phyloP scores from a whole-genome alignment of 2,797 vertebrate species.

The Morelia viridis region DNA sequence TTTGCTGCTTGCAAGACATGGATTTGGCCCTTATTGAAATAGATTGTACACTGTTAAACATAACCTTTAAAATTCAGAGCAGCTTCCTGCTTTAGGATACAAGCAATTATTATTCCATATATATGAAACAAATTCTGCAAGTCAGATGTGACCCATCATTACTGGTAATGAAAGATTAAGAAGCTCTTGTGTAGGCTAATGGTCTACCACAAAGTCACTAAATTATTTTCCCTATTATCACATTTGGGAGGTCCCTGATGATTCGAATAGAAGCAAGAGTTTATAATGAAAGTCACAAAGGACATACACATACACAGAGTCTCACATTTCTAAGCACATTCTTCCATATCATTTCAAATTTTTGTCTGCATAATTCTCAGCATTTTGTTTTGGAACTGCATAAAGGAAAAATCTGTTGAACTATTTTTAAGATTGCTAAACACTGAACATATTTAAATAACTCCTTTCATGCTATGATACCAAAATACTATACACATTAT shows the following conservation, averaged over 20 bases:
- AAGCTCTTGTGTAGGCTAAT: conserved; percentile 6
- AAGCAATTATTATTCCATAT: conserved; percentile 37
- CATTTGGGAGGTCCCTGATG: conserved; percentile 26
- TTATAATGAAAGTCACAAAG: conserved; percentile 2
- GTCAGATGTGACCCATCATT: conserved; percentile 6
- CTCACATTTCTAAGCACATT: neutral
- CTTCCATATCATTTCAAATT: neutral
- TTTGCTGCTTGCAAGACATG: conserved; percentile 67
- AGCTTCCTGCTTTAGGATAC: conserved; percentile 39
- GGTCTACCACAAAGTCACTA: conserved; percentile 19
- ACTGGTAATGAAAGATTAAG: conserved; percentile 22
- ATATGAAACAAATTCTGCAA: conserved; percentile 35
- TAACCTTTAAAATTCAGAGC: conserved; percentile 52
- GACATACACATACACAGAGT: neutral
- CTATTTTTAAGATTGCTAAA: neutral
- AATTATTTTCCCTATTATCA: conserved; percentile 21
- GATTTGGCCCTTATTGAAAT: conserved; percentile 69
- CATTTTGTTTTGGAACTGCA: neutral
- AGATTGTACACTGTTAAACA: conserved; percentile 55
- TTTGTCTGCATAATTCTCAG: neutral
- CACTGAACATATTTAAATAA: neutral
- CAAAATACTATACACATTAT: neutral
- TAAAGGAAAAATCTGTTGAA: neutral
- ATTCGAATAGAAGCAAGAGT: neutral
- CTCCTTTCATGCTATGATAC: neutral